These are phyloP conservation scores for Hesperia comma DNA, from an alignment of 2,888 invertebrate species.

Conservation along the genomic window DNA sequence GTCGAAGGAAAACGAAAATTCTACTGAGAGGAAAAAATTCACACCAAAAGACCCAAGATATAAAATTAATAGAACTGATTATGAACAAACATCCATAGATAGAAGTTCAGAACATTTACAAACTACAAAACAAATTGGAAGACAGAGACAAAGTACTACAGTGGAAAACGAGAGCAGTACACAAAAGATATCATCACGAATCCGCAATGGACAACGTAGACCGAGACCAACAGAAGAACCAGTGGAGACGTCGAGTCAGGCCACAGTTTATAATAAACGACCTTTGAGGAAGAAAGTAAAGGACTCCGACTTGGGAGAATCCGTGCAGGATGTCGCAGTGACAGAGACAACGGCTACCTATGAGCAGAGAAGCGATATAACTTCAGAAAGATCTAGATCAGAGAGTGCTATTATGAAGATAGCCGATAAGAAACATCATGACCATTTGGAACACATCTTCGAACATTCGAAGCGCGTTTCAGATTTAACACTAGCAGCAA, in stretches of 20 bases:
- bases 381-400: constrained; percentile 76
- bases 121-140: constrained; percentile 59
- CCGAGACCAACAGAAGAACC: constrained; percentile 70
- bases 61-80: constrained; percentile 61
- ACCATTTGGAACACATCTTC: constrained; percentile 70
- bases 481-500: constrained; percentile 88
- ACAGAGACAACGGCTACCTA: constrained; percentile 61
- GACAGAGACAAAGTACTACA: constrained; percentile 66
- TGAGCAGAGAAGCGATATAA: constrained; percentile 64
- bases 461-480: constrained; percentile 88
- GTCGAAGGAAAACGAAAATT: constrained; percentile 64
- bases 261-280: constrained; percentile 62
- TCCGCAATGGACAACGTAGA: constrained; percentile 70
- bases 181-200: constrained; percentile 70
- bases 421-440: constrained; percentile 78
- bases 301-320: constrained; percentile 70
- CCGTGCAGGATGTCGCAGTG: constrained; percentile 69
- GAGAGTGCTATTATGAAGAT: constrained; percentile 85
- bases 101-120: constrained; percentile 57
- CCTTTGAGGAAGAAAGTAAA: constrained; percentile 70
- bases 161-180: constrained; percentile 68
- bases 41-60: constrained; percentile 78
- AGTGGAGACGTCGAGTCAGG: constrained; percentile 60
- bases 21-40: constrained; percentile 80
- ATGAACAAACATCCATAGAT: constrained; percentile 53